phyloP scores from a whole-genome alignment of 2,113 vertebrate genomes.

The Zosterops lateralis region DNA sequence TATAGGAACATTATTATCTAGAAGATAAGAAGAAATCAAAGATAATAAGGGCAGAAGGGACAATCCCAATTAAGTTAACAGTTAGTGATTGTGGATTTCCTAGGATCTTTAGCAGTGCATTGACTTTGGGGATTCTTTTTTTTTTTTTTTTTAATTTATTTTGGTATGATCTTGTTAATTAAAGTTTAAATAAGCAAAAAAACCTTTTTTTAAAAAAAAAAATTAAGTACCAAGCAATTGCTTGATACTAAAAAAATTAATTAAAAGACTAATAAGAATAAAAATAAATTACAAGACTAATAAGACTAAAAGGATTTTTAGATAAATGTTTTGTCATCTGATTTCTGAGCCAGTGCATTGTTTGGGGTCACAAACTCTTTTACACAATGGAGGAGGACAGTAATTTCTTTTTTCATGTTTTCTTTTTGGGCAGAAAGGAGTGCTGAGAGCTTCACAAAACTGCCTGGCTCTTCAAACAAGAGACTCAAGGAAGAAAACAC shows the following conservation, averaged over 20 bases:
- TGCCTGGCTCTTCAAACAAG: background rate
- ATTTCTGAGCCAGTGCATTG: background rate
- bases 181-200: background rate
- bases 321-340: background rate
- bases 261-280: background rate
- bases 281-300: background rate
- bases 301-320: background rate
- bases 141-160: background rate
- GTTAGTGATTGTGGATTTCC: background rate
- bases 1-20: background rate
- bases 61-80: background rate
- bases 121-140: background rate
- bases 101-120: background rate
- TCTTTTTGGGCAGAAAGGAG: background rate
- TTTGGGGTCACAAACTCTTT: background rate
- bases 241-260: background rate
- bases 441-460: background rate
- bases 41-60: background rate
- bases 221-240: background rate
- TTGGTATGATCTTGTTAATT: background rate
- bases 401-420: background rate
- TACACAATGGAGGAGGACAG: background rate
- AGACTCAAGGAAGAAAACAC: background rate
- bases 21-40: background rate
- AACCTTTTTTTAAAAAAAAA: no score